Evolutionary conservation across 2,113 vertebrate genomes (phyloP).

Genomic region (Bubalus kerabau): DNA sequence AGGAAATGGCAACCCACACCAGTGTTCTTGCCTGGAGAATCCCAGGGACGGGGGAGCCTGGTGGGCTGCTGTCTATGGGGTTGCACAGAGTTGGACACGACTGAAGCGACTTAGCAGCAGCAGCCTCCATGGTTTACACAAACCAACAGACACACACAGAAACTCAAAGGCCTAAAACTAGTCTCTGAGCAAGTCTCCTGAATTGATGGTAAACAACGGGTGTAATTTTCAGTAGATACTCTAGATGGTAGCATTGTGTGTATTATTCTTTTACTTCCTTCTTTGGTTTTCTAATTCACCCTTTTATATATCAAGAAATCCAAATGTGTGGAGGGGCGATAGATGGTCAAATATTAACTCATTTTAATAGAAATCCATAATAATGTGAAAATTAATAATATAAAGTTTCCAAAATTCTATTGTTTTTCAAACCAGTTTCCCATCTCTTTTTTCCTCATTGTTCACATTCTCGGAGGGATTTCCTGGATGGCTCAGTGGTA

Average conservation of each 20-base stretch:
- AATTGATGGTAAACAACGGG: not conserved
- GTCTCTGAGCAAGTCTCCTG: not conserved
- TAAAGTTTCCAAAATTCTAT: not conserved
- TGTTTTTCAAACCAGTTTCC: not conserved
- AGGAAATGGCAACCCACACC: not conserved
- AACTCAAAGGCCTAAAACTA: not conserved
- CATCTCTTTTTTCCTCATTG: not conserved
- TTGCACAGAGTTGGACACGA: not conserved
- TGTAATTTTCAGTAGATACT: slow-evolving; percentile 58
- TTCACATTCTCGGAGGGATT: not conserved
- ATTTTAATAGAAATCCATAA: not conserved
- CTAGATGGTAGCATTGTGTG: slow-evolving; percentile 71
- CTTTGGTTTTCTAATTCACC: not conserved
- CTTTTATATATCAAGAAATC: slow-evolving; percentile 19
- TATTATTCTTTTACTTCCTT: slow-evolving; percentile 35
- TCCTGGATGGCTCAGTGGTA: not conserved
- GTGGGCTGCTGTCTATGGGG: not conserved
- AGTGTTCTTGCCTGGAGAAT: not conserved
- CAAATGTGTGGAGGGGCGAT: not conserved
- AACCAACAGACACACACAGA: not conserved
- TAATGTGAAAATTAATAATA: not conserved
- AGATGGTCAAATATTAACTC: not conserved
- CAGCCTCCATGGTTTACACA: not conserved
- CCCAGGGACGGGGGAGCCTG: not conserved
- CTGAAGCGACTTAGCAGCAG: not conserved